Evolutionary conservation across 2,797 vertebrate species (phyloP), one percentile per base, ranked within the genome.

Genomic region (Sebastes cheni): DNA sequence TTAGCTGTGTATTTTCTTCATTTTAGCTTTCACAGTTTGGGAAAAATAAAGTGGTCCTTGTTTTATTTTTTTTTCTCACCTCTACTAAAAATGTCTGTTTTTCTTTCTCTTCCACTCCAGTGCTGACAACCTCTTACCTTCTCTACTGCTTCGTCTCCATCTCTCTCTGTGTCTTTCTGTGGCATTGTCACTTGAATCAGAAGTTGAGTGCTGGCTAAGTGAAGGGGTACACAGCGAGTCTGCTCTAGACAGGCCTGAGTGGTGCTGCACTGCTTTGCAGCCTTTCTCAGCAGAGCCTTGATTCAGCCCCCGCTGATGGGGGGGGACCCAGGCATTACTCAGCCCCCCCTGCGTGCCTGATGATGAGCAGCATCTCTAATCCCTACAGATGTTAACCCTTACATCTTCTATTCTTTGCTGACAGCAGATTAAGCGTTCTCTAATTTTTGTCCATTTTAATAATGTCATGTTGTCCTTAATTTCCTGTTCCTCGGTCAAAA

Each of bases 51-150:
- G 94, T 90, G 91, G 86, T 85, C 83, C 84, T 89, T 90, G 82
- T 93, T 74, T 74, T 46, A 55, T 90, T 72, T 81, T 67, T 71
- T 75, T 52, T 79, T 72, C 74, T 85, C 81, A 86, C 83, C 77
- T 88, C 65, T 39, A 78, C 68, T 88, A 82, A 90, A 91, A 90
- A 81, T 85, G 79, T 79, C 82, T 88, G 90, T 89, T 89, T 91
- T 91, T 91, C 84, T 80, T 75, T 88, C 80, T 89, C 71, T 90
- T 85, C 91, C 86, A 88, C 87, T 91, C 78, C 68, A 75, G 83
- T 82, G 86, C 86, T 93, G 92, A 92, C 92, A 93, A 88, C 91
- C 90, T 94, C 88, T 94, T 91, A 89, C 88, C 87, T 88, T 91
- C 82, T 87, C 86, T 76, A 77, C 90, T 80, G 80, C 87, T 86